These are phyloP conservation scores for Stenoptilia bipunctidactyla DNA, from an alignment of 2,888 invertebrate species.

Conservation along the genomic window DNA sequence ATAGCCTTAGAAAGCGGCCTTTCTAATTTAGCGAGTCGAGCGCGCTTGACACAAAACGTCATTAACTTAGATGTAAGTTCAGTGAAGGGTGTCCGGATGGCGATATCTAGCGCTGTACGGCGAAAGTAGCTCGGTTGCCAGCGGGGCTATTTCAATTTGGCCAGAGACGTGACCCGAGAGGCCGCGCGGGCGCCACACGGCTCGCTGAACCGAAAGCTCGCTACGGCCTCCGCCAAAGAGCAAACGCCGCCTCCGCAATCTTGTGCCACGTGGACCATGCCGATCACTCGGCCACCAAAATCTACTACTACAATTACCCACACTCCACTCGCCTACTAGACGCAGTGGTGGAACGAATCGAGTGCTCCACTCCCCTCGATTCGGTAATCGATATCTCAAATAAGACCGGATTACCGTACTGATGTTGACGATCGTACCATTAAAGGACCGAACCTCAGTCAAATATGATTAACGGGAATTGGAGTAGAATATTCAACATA, in stretches of 20 bases:
- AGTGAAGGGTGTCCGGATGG: not conserved
- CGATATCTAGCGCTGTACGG: conserved; percentile 18
- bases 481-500: too few species aligned
- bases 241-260: conserved; percentile 68
- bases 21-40: too few species aligned
- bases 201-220: conserved; percentile 66
- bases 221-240: conserved; percentile 64
- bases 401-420: conserved; percentile 14
- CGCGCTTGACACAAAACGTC: too few species aligned
- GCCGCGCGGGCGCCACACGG: conserved; percentile 57
- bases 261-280: conserved; percentile 66
- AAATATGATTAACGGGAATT: not conserved
- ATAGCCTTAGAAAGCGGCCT: too few species aligned
- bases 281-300: conserved; percentile 58
- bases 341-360: conserved; percentile 15
- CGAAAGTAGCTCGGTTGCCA: conserved; percentile 20
- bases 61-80: conserved; percentile 7
- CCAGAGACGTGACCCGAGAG: conserved; percentile 64
- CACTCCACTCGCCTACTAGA: conserved; percentile 24
- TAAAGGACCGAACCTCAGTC: not conserved
- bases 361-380: conserved; percentile 18
- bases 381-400: conserved; percentile 22
- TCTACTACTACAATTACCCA: conserved; percentile 54
- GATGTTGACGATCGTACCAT: conserved; percentile 15
- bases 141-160: conserved; percentile 69